Evolutionary conservation across 2,113 vertebrate genomes (phyloP).

Genomic region (Oreocharis arfaki): DNA sequence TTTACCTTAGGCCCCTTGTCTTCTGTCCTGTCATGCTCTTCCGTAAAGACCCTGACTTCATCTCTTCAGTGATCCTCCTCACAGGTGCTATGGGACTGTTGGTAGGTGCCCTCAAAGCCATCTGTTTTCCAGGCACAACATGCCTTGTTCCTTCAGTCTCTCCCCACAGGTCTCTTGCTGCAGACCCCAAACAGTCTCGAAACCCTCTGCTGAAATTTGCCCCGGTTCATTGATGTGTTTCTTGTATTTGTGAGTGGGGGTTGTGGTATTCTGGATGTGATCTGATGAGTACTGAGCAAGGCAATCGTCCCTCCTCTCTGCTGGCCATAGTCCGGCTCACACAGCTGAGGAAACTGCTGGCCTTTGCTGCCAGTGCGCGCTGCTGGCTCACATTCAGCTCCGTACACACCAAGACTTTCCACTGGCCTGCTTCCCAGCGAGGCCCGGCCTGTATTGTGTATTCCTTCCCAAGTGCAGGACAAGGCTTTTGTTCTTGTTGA

Average conservation of each 20-base stretch:
- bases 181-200: background rate
- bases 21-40: fast-evolving
- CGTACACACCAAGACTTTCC: background rate
- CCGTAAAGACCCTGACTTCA: background rate
- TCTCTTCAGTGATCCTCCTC: background rate
- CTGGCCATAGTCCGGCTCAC: background rate
- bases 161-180: background rate
- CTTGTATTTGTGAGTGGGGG: background rate
- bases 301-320: fast-evolving
- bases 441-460: background rate
- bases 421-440: background rate
- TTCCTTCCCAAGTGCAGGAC: background rate
- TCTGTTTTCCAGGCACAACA: background rate
- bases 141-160: background rate
- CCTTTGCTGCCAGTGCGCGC: background rate
- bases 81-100: background rate
- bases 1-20: background rate
- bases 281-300: background rate
- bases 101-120: background rate
- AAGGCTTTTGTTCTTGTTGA: background rate
- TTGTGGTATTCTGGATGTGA: background rate
- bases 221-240: background rate
- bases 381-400: background rate
- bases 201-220: background rate
- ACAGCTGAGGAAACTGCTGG: background rate